Base-by-base conservation (phyloP, 2,888 invertebrate genomes). In the Drosophila ochracea region DNA sequence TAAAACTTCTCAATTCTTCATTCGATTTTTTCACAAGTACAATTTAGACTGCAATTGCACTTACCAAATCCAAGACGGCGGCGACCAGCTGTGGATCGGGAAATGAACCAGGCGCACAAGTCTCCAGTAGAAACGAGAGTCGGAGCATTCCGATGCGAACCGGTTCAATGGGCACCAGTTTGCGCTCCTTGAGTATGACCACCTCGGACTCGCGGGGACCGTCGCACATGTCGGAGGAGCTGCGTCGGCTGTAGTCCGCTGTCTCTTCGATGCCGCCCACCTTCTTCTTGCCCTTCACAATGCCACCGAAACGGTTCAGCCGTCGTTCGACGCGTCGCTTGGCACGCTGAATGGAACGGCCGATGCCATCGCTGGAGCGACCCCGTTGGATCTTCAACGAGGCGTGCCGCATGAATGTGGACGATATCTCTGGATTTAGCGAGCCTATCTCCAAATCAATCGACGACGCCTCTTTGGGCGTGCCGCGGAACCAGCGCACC, bases 21-120 rank as follows among this genome's bases (percentile, higher is more conserved):
- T 3, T 13, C n/a, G 1, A 10, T 28, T 28, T 9, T 25, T 28
- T n/a, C 0, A 10, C 3, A 25, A 35, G 9, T 16, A 2, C 0
- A 53, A 2, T 33, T 35, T 35, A 1, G 19, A 25, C 19, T n/a
- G 19, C 11, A 25, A 16, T 30, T 13, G 10, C 1, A 28, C 94
- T 94, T 94, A 99, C 99, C 95, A 99, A 94, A 93, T 99, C 99
- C 58, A 99, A 94, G 60, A 98, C 94, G 5, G 99, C 98, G 0
- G 98, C 98, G 92, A 99, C 96, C 39, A 99, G 95, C 84, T 99
- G 97, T 3, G 99, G 97, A 94, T 99, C 99, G 0, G 99, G 99
- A 64, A 99, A 96, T 0, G 97, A 96, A 0, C 99, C 99, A 0
- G 99, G 99, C 70, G 97, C 97, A 82, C 98, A 98, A 13, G 98